Evolutionary conservation across 2,797 vertebrate genomes (phyloP).

Genomic region (Sebastes glaucus): DNA sequence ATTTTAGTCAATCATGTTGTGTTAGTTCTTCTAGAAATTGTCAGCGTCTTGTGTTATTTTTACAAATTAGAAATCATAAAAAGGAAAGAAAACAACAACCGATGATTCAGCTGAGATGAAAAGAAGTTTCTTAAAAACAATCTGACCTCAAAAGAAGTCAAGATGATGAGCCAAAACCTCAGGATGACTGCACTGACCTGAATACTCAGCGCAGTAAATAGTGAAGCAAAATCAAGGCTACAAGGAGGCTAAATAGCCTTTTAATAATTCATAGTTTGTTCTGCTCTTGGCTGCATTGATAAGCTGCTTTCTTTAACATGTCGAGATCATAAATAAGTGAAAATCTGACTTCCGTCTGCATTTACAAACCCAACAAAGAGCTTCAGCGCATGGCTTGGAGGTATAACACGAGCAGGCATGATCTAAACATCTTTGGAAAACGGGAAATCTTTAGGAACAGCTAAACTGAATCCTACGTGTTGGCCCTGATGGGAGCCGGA

Average conservation of each 20-base stretch:
- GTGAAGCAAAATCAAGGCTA: slow-evolving; percentile 17
- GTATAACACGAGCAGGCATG: slow-evolving; percentile 5
- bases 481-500: slow-evolving; percentile 19
- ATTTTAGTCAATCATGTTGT: not conserved
- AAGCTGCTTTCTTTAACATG: slow-evolving; percentile 40
- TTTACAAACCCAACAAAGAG: slow-evolving; percentile 23
- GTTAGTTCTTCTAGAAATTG: not conserved
- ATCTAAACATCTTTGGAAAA: slow-evolving; percentile 19
- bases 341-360: not conserved
- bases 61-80: not conserved
- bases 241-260: slow-evolving; percentile 33
- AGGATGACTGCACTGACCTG: slow-evolving; percentile 21
- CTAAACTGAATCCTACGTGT: not conserved
- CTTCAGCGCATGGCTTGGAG: not conserved
- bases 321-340: slow-evolving; percentile 39
- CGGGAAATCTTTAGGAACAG: not conserved
- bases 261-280: slow-evolving; percentile 50
- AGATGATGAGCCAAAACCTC: not conserved
- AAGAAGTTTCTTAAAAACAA: not conserved
- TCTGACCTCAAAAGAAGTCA: slow-evolving; percentile 12
- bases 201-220: not conserved
- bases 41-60: not conserved
- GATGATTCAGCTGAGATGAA: not conserved
- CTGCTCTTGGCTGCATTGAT: slow-evolving; percentile 41
- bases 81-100: not conserved